These are phyloP conservation scores for Emys orbicularis DNA, from an alignment of 2,797 vertebrate species.

Conservation along the genomic window DNA sequence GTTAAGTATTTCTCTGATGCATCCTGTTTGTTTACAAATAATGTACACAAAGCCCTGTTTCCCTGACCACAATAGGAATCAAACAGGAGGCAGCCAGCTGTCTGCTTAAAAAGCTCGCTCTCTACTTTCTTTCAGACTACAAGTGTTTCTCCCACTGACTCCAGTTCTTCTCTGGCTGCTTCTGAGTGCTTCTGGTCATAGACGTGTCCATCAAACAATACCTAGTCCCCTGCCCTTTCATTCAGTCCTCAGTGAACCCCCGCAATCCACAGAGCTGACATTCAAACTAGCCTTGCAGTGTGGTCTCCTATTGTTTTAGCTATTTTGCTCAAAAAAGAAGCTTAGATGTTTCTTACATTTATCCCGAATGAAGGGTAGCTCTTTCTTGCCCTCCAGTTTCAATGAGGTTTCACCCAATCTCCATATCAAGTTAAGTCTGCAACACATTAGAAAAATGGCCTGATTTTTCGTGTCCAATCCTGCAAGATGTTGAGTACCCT, in stretches of 20 bases:
- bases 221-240: neutral
- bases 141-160: neutral
- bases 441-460: neutral
- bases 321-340: neutral
- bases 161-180: neutral
- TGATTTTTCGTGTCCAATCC: neutral
- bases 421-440: neutral
- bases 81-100: neutral
- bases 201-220: neutral
- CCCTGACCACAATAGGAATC: neutral
- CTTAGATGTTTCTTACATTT: neutral
- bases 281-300: neutral
- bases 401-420: neutral
- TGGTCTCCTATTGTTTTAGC: neutral
- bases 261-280: neutral
- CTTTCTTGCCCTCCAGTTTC: neutral
- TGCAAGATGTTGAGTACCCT: constrained; percentile 30
- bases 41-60: neutral
- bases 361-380: neutral
- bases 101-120: no score
- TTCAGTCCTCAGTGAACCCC: neutral
- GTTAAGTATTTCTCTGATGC: neutral
- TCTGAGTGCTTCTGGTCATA: neutral
- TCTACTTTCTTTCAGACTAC: neutral
- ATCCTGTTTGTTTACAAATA: neutral